These are phyloP conservation scores for Heliconius himera DNA, from an alignment of 1,140 invertebrate genomes.

Conservation along the genomic window DNA sequence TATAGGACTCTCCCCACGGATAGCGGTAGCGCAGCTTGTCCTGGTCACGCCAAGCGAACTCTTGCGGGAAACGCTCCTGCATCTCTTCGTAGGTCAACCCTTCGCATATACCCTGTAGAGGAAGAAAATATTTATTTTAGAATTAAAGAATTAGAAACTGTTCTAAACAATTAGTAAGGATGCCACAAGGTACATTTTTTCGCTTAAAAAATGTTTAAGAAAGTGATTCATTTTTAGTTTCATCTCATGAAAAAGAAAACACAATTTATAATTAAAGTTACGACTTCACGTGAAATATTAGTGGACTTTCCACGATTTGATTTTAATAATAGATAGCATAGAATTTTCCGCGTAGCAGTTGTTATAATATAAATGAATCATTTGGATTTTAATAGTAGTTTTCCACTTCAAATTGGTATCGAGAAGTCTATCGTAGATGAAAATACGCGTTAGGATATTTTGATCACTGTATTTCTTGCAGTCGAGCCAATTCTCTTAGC, in stretches of 20 bases:
- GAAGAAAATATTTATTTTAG: neutral
- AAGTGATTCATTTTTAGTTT: neutral
- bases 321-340: neutral
- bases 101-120: conserved; percentile 92
- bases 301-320: neutral
- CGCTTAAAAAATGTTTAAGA: neutral
- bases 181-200: neutral
- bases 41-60: conserved; percentile 94
- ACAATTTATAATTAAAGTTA: neutral
- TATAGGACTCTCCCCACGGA: conserved; percentile 94
- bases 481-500: conserved; percentile 33
- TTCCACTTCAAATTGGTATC: conserved; percentile 26
- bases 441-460: conserved; percentile 15
- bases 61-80: conserved; percentile 92
- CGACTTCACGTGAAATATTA: neutral
- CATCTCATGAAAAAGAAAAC: neutral
- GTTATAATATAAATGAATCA: neutral
- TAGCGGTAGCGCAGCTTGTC: conserved; percentile 97
- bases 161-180: neutral
- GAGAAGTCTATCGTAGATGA: conserved; percentile 21
- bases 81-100: conserved; percentile 97
- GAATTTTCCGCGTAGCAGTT: neutral
- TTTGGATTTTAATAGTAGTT: conserved; percentile 3
- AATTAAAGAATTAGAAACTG: neutral
- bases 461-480: conserved; percentile 30